Base-by-base conservation (phyloP, 2,113 vertebrate genomes). In the Paradisaea rubra region DNA sequence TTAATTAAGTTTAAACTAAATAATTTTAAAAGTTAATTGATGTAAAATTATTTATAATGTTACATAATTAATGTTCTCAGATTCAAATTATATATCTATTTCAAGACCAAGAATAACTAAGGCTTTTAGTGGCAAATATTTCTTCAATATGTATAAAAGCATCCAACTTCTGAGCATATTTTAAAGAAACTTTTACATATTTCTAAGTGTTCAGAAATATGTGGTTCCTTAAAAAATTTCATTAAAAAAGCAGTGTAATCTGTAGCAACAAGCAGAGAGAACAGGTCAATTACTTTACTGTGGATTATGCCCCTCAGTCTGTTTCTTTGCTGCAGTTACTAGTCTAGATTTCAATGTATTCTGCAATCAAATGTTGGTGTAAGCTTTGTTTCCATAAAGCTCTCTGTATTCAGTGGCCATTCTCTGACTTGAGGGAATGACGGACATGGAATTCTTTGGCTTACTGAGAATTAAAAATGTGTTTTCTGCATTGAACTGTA, bases 1-100 rank as follows among this genome's bases (percentile, higher is more conserved):
- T 92, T 91, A 95, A 90, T 94, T 69, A 88, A n/a, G 30, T 92
- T 91, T 85, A 92, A 96, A 83, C 15, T 35, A 86, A 84, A 78
- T 39, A 68, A 77, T 91, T 90, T 83, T 15, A 11, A 87, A 89
- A 88, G 63, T 81, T 78, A 95, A 85, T 68, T 76, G 4, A 71
- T 74, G 60, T 37, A 70, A 63, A 91, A 73, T 37, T 81, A 91
- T 81, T 88, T 77, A 71, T 89, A 76, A 84, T 61, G 22, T 45
- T 84, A 64, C 37, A 89, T 52, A 85, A 78, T 81, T 93, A 86
- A 88, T 27, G 20, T 44, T 70, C 49, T 54, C 21, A 73, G 78
- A 83, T 74, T 81, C 61, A 81, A 63, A 76, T 84, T 73, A 57
- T 24, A 42, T 21, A 19, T 53, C 52, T 91, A 80, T 45, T 83